phyloP scores from a whole-genome alignment of 2,888 invertebrate species.

The Melanostoma scalare region DNA sequence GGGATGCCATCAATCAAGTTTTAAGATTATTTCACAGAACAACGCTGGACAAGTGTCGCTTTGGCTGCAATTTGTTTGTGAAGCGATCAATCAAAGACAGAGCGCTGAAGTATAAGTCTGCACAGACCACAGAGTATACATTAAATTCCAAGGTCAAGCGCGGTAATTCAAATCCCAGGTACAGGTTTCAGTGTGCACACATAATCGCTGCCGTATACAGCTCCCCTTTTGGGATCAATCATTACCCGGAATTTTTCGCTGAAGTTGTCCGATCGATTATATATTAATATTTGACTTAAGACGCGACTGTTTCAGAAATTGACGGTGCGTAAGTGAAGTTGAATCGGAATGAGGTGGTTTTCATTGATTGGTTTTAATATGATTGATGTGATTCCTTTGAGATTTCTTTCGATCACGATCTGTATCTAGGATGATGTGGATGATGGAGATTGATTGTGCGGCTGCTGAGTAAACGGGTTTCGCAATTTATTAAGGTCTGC shows the following conservation, averaged over 20 bases:
- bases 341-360: constrained; percentile 62
- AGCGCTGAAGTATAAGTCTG: background rate
- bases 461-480: constrained; percentile 2
- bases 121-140: constrained; percentile 15
- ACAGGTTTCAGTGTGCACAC: constrained; percentile 28
- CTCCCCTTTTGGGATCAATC: constrained; percentile 66
- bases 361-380: constrained; percentile 59
- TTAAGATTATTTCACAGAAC: constrained; percentile 6
- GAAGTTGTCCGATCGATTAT: constrained; percentile 69
- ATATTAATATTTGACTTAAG: constrained; percentile 52
- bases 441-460: constrained; percentile 55
- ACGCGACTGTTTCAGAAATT: constrained; percentile 41
- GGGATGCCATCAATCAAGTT: constrained; percentile 69
- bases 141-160: constrained; percentile 59
- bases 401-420: constrained; percentile 61
- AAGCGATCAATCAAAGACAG: constrained; percentile 62
- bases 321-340: constrained; percentile 68
- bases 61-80: constrained; percentile 54
- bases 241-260: constrained; percentile 64
- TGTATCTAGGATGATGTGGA: constrained; percentile 65
- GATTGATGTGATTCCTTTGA: constrained; percentile 65
- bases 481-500: constrained; percentile 14
- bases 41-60: constrained; percentile 63
- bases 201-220: constrained; percentile 38
- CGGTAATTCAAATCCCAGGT: constrained; percentile 47